Base-by-base conservation (phyloP, 2,797 vertebrate species). In the Xenops minutus region DNA sequence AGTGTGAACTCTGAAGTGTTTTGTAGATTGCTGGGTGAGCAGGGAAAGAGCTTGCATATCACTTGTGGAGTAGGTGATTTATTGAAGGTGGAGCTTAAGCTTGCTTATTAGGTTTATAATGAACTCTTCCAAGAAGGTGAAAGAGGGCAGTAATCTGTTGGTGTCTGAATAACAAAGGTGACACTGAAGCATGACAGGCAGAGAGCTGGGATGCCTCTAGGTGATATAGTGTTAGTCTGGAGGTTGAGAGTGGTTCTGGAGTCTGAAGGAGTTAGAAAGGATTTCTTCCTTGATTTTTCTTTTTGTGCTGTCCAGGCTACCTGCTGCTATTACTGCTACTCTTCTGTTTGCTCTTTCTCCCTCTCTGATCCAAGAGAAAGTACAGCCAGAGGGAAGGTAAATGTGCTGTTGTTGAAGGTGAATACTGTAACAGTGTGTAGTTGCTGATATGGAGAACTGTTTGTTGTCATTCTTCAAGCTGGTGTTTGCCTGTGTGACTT, bases 401-500 rank as follows among this genome's bases (percentile, higher is more conserved):
- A n/a, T n/a, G 19, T 67, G 32, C 26, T 67, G 15, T 34, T 91
- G 78, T 37, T 67, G 88, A 75, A 64, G 59, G n/a, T 88, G 79
- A 67, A 29, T 62, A 59, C 23, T 21, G n/a, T 55, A 34, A 48
- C 39, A 64, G n/a, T 7, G 34, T 46, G 14, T 54, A 44, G 32
- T 41, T 79, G 12, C 44, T 80, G 61, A 27, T 79, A 14, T n/a
- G 44, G 34, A 58, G 41, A 73, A n/a, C 34, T 17, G 23, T 7
- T 69, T 30, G n/a, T 54, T 92, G 51, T 20, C 59, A 75, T 78
- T 15, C 6, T 51, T 41, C 3, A 4, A 56, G 34, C 32, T 85
- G 73, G 14, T 1, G 0, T 52, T 11, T 0, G 0, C 11, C 52
- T 55, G 16, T 44, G 54, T 74, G 48, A 30, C 43, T 85, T 73